A percentile compares a stretch with the other conserved stretches of the same genome.
Evolutionary conservation across 2,113 vertebrate genomes (phyloP).

Genomic region (Litocranius walleri): DNA sequence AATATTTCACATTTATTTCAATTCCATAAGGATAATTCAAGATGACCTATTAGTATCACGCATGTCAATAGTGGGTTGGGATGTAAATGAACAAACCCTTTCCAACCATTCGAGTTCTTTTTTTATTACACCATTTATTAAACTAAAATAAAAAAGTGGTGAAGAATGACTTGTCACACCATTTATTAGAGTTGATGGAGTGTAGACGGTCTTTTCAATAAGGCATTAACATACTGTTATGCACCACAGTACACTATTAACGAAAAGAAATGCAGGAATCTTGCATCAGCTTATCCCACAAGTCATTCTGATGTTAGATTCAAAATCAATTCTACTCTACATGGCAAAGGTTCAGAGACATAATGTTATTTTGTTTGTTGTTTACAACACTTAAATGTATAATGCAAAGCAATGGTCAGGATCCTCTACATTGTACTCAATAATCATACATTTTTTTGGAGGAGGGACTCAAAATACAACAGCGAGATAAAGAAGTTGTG

Average conservation of each 20-base stretch:
- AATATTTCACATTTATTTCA: constrained; percentile 17
- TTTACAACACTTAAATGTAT: constrained; percentile 32
- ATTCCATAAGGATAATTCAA: neutral
- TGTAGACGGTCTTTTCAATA: constrained; percentile 60
- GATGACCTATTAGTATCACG: constrained; percentile 11
- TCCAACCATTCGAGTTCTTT: neutral
- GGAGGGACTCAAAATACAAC: neutral
- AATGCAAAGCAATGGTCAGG: neutral
- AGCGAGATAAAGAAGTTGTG: constrained; percentile 22
- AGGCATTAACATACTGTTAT: constrained; percentile 51
- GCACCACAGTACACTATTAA: constrained; percentile 38
- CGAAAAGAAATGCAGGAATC: constrained; percentile 35
- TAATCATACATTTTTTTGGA: neutral
- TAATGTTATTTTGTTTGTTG: neutral
- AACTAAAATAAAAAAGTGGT: constrained; percentile 64
- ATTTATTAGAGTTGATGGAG: constrained; percentile 71
- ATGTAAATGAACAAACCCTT: constrained; percentile 12
- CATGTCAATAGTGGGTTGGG: neutral
- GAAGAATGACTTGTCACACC: constrained; percentile 46
- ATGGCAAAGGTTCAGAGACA: constrained; percentile 24
- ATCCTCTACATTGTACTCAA: neutral
- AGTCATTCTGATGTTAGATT: constrained; percentile 39
- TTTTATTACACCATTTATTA: constrained; percentile 52
- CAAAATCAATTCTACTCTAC: neutral
- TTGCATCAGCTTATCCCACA: constrained; percentile 35